A percentile compares a stretch with the other conserved stretches of the same genome.
Conservation (phyloP, 1,140 invertebrate genomes). For the Papilio polyxenes region DNA sequence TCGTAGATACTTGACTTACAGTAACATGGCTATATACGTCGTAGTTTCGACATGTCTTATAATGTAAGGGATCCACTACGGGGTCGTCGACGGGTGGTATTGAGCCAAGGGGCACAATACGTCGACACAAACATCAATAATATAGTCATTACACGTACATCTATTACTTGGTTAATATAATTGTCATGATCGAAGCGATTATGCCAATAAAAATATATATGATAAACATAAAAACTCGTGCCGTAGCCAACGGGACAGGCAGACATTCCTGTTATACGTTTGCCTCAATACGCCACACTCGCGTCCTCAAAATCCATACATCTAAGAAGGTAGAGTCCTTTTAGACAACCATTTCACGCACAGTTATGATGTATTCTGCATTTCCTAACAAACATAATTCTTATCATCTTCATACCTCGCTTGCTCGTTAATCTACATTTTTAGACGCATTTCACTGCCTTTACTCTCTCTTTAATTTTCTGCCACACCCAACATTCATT, state of each 20-base stretch:
- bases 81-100: not conserved
- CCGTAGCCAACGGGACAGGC: not conserved
- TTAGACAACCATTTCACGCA: not conserved
- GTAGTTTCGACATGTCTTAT: not conserved
- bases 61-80: constrained; percentile 24
- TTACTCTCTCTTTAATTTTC: not conserved
- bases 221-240: constrained; percentile 21
- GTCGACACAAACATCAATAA: constrained; percentile 10
- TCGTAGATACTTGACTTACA: constrained; percentile 18
- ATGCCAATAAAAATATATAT: constrained; percentile 51
- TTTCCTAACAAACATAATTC: not conserved
- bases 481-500: not conserved
- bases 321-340: not conserved
- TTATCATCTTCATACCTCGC: not conserved
- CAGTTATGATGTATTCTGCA: not conserved
- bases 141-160: constrained; percentile 8
- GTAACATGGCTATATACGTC: constrained; percentile 17
- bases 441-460: not conserved
- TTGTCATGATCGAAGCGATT: constrained; percentile 55
- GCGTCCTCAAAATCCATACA: not conserved
- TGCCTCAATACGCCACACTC: not conserved
- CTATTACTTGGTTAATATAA: constrained; percentile 39
- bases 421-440: not conserved
- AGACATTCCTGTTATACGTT: not conserved
- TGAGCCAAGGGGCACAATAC: not conserved